Conservation (phyloP, 2,888 invertebrate species). For the Anoncus sp. region DNA sequence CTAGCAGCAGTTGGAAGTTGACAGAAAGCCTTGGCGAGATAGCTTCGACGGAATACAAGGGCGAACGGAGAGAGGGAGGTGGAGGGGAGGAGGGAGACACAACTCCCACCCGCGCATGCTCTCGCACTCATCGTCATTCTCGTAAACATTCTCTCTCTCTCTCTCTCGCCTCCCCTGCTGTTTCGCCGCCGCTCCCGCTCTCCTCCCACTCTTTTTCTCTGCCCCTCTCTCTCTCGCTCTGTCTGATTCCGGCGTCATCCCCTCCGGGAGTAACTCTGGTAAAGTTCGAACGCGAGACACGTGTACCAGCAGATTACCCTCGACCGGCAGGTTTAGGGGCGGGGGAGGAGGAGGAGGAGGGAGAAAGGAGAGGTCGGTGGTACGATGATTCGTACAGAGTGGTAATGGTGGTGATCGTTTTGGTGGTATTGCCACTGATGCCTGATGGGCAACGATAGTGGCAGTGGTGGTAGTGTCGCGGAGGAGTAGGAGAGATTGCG, state of each 20-base stretch:
- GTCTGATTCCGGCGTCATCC: constrained; percentile 11
- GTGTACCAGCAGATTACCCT: constrained; percentile 52
- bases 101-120: constrained; percentile 81
- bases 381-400: constrained; percentile 8
- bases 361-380: constrained; percentile 4
- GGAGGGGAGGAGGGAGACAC: too few relatives aligned
- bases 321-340: too few relatives aligned
- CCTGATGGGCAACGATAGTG: constrained; percentile 31
- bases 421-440: constrained; percentile 33
- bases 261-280: constrained; percentile 23
- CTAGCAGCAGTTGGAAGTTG: constrained; percentile 77
- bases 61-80: too few relatives aligned
- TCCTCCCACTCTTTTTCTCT: constrained; percentile 12
- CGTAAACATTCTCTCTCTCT: constrained; percentile 26
- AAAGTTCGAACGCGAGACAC: constrained; percentile 50
- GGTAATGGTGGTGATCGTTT: constrained; percentile 24
- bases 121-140: constrained; percentile 58
- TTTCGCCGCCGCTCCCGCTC: constrained; percentile 19
- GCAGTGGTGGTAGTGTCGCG: constrained; percentile 5
- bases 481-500: background rate
- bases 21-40: constrained; percentile 80
- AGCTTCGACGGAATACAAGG: constrained; percentile 74
- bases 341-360: background rate
- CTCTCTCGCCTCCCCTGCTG: constrained; percentile 29
- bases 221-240: constrained; percentile 29